Evolutionary conservation across 2,888 invertebrate genomes (phyloP), one percentile per base, ranked within the genome.

Genomic region (Lobophora halterata): DNA sequence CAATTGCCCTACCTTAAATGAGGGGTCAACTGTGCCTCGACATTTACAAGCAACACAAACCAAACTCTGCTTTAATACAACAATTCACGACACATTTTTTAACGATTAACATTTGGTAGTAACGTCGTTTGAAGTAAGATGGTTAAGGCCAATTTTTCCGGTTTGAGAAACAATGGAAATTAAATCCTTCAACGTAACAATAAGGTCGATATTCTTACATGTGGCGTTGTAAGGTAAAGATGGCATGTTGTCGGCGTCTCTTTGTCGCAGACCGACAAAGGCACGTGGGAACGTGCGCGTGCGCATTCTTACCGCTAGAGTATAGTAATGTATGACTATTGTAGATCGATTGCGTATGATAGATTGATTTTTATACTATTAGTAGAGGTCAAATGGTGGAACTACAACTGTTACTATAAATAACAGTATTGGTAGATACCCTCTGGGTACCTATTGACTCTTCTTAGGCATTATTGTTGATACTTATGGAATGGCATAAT

Each of bases 1-100:
- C 86, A 83, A 86, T 85, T 83, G 82, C 78, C 77, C 80, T 77
- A 79, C 71, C 83, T 86, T 82, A 82, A 82, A 86, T 81, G 74
- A 82, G 82, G 75, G 82, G 85, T 86, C 86, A 85, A 65, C 66
- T 58, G 52, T 58, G 61, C 56, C 63, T 62, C 57, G 58, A 55
- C 52, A 49, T 48, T 44, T 35, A 27, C 31, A 33, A 18, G 5
- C 7, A 5, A 1, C 16, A 1, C 19, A 40, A 16, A 16, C 24
- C 3, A 67, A 56, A 39, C 3, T 11, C 35, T 36, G 58, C 57
- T 48, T 45, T 62, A 55, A n/a, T 0, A 0, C 5, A 0, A 7
- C 3, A 0, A 0, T 1, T 16, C 18, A 60, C 18, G 48, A 25
- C 38, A 35, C 43, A 42, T 51, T 51, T 60, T 9, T n/a, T 24